phyloP scores from a whole-genome alignment of 2,888 invertebrate species.

The Caradrina clavipalpis region DNA sequence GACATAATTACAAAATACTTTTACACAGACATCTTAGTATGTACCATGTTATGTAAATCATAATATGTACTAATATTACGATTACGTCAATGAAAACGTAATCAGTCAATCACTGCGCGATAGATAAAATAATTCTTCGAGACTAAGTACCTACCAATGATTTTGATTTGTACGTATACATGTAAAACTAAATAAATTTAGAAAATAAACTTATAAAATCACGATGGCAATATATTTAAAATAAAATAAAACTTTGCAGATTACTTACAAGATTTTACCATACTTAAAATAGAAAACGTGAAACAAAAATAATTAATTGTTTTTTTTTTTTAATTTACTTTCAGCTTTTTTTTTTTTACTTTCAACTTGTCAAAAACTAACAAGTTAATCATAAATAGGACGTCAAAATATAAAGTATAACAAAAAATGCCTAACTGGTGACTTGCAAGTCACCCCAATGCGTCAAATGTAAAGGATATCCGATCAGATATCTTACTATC shows the following conservation, averaged over 20 bases:
- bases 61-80: constrained; percentile 6
- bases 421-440: constrained; percentile 31
- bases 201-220: too few species aligned
- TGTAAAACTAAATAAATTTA: not conserved
- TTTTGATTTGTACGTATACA: constrained; percentile 7
- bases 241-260: too few species aligned
- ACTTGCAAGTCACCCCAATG: constrained; percentile 47
- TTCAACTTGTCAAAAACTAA: constrained; percentile 14
- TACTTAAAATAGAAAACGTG: not conserved
- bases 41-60: not conserved
- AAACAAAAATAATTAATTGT: not conserved
- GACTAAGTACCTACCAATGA: constrained; percentile 3
- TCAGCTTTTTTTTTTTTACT: not conserved
- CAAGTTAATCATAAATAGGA: constrained; percentile 1
- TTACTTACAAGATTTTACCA: not conserved
- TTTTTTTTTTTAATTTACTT: too few species aligned
- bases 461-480: constrained; percentile 39
- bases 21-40: not conserved
- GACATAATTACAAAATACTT: not conserved
- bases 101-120: not conserved
- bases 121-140: not conserved
- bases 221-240: too few species aligned
- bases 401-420: not conserved
- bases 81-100: constrained; percentile 5
- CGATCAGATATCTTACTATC: constrained; percentile 22